Evolutionary conservation across 2,888 invertebrate species (phyloP), one percentile per base, ranked within the genome.

Genomic region (Agonum fuliginosum): DNA sequence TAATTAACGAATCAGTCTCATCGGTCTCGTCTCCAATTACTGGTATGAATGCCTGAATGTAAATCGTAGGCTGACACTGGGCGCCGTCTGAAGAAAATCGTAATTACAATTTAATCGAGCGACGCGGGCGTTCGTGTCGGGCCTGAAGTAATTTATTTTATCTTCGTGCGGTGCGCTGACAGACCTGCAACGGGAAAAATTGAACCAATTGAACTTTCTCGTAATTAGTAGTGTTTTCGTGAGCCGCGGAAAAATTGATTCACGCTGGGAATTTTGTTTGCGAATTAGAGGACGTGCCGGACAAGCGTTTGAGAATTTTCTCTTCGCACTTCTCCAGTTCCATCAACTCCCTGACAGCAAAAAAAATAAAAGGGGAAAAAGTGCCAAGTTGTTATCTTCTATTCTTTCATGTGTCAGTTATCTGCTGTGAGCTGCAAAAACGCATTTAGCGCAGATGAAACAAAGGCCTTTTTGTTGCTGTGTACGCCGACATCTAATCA

Each of bases 21-120:
- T n/a, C n/a, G n/a, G 43, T 20, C 48, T 19, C 24, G 54, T 43
- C 54, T 54, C 54, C 54, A 54, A 54, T 54, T 54, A 54, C 54
- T 24, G 22, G 54, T 54, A 54, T 54, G 22, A 54, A 54, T 54
- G 54, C 22, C 54, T 22, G 54, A 20, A n/a, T 54, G 54, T 19
- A 43, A 43, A 43, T 43, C 22, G 20, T 12, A 20, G 22, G 54
- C 22, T 54, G 54, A n/a, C 54, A 12, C 54, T 24, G 54, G 34
- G n/a, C 41, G 67, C 43, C 20, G 10, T 17, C 70, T 19, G 24
- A 75, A 75, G 67, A 75, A 75, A 75, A 75, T 75, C 67, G 75
- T 65, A 75, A 75, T 75, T 75, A 75, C 75, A 75, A 75, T 75
- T 75, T 75, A 75, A 75, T 75, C 65, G 75, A 67, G 75, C 46